Evolutionary conservation across 2,113 vertebrate species (phyloP), one percentile per base, ranked within the genome.

Genomic region (Nymphicus hollandicus): DNA sequence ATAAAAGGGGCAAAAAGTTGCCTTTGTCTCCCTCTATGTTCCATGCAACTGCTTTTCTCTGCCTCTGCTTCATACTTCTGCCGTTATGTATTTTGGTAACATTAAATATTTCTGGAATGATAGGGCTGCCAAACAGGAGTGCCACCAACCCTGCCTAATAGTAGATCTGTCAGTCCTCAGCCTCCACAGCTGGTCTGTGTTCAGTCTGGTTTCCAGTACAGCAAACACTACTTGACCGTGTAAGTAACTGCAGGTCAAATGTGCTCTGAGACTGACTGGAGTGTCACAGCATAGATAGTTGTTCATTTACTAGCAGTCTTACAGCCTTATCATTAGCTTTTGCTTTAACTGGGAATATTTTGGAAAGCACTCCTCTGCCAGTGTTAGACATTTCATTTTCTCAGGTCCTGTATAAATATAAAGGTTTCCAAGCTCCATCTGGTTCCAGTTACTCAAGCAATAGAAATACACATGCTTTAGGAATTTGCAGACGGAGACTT

Each of bases 391-490:
- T 88, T 95, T 84, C 74, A 22, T 91, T 96, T 96, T 69, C 89
- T 68, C 82, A 79, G 83, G 96, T 96, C 89, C 86, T 94, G 58
- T 91, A 71, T 94, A 96, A 97, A 95, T 89, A 88, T 2, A 81
- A 95, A 95, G 89, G 80, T 93, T 97, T 96, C 96, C 96, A 96
- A 96, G 76, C 91, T 95, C 91, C 97, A 97, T 97, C 97, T 97
- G 97, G 93, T 96, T 97, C 94, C 91, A 97, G 96, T 97, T 97
- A 97, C 91, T 94, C 87, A 37, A 94, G 94, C 81, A 79, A 89
- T 92, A 96, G 96, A 95, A 95, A 97, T 96, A 97, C 94, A 96
- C 97, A 96, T 93, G 94, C 95, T 96, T 96, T 89, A 96, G 97
- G 97, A 97, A 97, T 97, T 95, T 94, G 93, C 96, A 94, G 94